Base-by-base conservation (phyloP, 2,888 invertebrate genomes). In the Nysson spinosus region DNA sequence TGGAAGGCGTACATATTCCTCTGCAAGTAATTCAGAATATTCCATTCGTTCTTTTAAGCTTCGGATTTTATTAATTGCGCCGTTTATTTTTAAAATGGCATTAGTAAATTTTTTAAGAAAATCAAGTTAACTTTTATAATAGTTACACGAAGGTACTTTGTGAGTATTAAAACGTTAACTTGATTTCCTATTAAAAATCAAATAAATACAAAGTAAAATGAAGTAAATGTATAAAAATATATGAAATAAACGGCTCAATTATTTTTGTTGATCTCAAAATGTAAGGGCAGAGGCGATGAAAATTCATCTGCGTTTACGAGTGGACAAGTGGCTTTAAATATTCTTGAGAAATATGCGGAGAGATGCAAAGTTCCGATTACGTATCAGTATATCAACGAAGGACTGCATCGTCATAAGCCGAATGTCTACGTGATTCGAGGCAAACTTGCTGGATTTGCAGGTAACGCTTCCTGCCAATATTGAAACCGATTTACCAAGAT, bases 301-400 rank as follows among this genome's bases (percentile, higher is more conserved):
- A 50, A 24, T 19, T 44, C n/a, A 4, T 1, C 11, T 4, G 20
- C 55, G 42, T 42, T 24, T 16, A 4, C 6, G 1, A 17, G 14
- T 1, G 49, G n/a, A 7, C 66, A 67, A 7, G 66, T 57, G 1
- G 62, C 82, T 0, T 44, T 69, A 19, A 50, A 20, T 11, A 72
- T 81, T 0, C 49, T 81, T 6, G 62, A 75, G 17, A 57, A 67
- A 1, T 81, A 77, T 16, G 72, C 82, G 4, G 46, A 64, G 2
- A 69, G 75, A 6, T 81, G 73, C 50, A 46, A 65, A 2, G 37
- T 62, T 16, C 11, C 54, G 4, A 16, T 79, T 11, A 47, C 51
- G 3, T 82, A 74, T 9, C 37, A 70, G 3, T 34, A 28, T 24
- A 32, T 42, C 4, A 39, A 4, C 3, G 44, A 54, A 0, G 35